Evolutionary conservation across 2,888 invertebrate genomes (phyloP).

Genomic region (Epistrophe eligans): DNA sequence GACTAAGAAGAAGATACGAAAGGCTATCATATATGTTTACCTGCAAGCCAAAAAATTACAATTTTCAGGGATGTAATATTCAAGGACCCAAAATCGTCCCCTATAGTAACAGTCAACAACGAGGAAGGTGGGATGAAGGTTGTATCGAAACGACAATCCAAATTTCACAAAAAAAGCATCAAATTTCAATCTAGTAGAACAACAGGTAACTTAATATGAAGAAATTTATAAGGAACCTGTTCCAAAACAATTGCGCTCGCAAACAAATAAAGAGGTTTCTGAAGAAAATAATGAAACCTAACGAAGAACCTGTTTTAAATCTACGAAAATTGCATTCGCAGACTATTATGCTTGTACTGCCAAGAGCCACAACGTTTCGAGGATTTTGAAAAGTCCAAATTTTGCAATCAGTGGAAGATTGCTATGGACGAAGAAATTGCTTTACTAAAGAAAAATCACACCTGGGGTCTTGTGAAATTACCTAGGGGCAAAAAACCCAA

Average conservation of each 20-base stretch:
- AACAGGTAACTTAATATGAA: not conserved
- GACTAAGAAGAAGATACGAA: no score
- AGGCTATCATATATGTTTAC: no score
- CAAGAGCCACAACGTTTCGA: slow-evolving; percentile 2
- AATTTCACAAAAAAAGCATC: not conserved
- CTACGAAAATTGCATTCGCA: not conserved
- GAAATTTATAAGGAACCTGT: not conserved
- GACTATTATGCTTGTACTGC: no score
- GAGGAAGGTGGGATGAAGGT: not conserved
- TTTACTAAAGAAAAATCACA: slow-evolving; percentile 64
- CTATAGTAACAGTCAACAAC: not conserved
- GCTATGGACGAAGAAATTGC: slow-evolving; percentile 72
- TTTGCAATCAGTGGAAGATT: slow-evolving; percentile 58
- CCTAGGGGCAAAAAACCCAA: slow-evolving; percentile 50
- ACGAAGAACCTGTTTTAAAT: not conserved
- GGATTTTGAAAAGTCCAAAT: not conserved
- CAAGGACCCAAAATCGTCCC: no score
- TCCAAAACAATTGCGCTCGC: not conserved
- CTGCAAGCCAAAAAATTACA: no score
- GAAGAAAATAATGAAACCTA: not conserved
- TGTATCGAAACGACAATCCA: not conserved
- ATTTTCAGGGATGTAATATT: slow-evolving; percentile 1
- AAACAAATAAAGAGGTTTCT: slow-evolving; percentile 6
- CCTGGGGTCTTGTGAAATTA: slow-evolving; percentile 57
- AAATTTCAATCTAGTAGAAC: not conserved